Conservation (phyloP, 2,797 vertebrate species). For the Pyrocephalus nanus region DNA sequence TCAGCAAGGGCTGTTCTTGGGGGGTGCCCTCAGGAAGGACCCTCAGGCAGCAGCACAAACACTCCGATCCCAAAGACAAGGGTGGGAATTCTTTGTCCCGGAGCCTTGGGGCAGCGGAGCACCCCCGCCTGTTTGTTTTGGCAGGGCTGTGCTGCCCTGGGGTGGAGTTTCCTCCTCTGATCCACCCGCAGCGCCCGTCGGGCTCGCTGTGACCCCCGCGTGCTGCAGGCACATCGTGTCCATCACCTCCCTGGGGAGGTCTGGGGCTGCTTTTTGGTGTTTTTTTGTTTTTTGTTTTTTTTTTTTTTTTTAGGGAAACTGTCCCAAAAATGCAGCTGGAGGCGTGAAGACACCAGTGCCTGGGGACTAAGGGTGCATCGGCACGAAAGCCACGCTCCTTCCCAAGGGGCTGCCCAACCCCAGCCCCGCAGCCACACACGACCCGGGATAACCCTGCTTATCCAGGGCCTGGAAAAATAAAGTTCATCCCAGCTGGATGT, state of each 20-base stretch:
- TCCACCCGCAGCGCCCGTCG: not conserved
- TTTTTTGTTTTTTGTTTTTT: not conserved
- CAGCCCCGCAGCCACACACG: rapidly evolving
- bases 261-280: too few species aligned
- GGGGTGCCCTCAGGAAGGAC: not conserved
- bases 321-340: not conserved
- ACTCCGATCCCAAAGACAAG: not conserved
- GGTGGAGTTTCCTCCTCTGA: not conserved
- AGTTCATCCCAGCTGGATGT: not conserved
- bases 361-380: rapidly evolving
- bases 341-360: too few species aligned
- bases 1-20: not conserved
- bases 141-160: not conserved
- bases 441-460: not conserved
- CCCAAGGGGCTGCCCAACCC: not conserved
- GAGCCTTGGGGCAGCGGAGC: not conserved
- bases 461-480: not conserved
- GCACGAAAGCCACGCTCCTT: not conserved
- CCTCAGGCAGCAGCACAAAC: not conserved
- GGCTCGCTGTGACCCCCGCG: not conserved
- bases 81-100: not conserved
- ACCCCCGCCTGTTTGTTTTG: not conserved
- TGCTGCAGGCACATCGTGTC: not conserved
- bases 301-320: not conserved
- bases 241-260: not conserved